phyloP scores from a whole-genome alignment of 2,113 vertebrate species.

The Piprites chloris region DNA sequence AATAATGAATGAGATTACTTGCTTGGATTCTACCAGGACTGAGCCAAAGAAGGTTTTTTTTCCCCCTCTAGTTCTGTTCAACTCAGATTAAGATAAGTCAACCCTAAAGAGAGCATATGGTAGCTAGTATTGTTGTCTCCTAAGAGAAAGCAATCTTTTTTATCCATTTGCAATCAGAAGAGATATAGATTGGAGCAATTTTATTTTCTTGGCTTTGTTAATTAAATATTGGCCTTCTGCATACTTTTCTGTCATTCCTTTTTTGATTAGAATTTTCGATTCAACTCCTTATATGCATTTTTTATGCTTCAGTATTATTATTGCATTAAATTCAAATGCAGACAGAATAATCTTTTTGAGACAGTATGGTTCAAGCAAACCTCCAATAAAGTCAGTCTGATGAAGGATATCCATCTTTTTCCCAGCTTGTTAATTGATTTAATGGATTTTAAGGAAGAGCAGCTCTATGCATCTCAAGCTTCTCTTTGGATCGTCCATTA shows the following conservation, averaged over 20 bases:
- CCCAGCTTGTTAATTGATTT: slow-evolving; percentile 2
- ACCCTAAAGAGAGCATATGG: background rate
- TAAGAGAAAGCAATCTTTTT: background rate
- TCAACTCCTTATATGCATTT: background rate
- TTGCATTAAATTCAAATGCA: slow-evolving; percentile 14
- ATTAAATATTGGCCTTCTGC: background rate
- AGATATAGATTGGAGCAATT: background rate
- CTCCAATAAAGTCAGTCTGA: background rate
- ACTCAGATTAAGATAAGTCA: background rate
- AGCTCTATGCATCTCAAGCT: background rate
- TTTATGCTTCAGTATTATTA: slow-evolving; percentile 9
- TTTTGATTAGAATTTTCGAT: background rate
- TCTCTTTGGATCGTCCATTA: background rate
- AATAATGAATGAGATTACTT: background rate
- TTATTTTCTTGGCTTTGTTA: background rate
- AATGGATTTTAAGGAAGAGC: background rate
- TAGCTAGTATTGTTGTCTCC: background rate
- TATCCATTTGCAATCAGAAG: background rate
- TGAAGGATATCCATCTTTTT: background rate
- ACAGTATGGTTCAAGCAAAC: background rate
- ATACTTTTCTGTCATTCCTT: background rate
- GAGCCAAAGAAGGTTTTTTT: background rate
- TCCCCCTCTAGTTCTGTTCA: background rate
- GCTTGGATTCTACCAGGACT: background rate
- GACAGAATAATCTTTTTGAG: slow-evolving; percentile 1